Conservation (phyloP, 1,140 invertebrate species). For the Calliopsis andreniformis region DNA sequence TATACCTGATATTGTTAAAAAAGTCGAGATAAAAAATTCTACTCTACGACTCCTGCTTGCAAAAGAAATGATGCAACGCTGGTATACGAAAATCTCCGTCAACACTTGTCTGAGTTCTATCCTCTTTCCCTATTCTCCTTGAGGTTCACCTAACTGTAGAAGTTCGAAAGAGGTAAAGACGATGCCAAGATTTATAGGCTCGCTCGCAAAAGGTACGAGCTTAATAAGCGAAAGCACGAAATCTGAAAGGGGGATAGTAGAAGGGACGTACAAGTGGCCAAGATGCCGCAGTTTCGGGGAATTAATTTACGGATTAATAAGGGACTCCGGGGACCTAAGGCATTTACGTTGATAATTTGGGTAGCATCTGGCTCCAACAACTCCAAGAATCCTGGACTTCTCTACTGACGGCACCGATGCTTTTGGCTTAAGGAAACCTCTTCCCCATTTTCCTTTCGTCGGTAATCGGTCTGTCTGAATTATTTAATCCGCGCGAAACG, state of each 20-base stretch:
- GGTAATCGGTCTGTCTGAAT: constrained; percentile 16
- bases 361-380: constrained; percentile 56
- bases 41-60: too few relatives aligned
- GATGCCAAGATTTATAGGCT: not conserved
- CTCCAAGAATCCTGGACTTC: constrained; percentile 39
- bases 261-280: constrained; percentile 41
- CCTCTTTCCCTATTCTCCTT: too few relatives aligned
- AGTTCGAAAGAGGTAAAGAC: not conserved
- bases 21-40: too few relatives aligned
- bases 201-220: not conserved
- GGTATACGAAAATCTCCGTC: too few relatives aligned
- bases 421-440: constrained; percentile 24
- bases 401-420: not conserved
- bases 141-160: too few relatives aligned
- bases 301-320: constrained; percentile 69
- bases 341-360: constrained; percentile 61
- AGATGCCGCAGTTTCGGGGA: constrained; percentile 55
- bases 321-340: constrained; percentile 51
- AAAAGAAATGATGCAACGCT: too few relatives aligned
- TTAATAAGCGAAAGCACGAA: constrained; percentile 33
- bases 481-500: constrained; percentile 15
- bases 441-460: not conserved
- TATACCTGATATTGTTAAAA: too few relatives aligned
- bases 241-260: constrained; percentile 1
- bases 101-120: too few relatives aligned